Conservation (phyloP, 1,140 invertebrate genomes). For the Prorops nasuta region DNA sequence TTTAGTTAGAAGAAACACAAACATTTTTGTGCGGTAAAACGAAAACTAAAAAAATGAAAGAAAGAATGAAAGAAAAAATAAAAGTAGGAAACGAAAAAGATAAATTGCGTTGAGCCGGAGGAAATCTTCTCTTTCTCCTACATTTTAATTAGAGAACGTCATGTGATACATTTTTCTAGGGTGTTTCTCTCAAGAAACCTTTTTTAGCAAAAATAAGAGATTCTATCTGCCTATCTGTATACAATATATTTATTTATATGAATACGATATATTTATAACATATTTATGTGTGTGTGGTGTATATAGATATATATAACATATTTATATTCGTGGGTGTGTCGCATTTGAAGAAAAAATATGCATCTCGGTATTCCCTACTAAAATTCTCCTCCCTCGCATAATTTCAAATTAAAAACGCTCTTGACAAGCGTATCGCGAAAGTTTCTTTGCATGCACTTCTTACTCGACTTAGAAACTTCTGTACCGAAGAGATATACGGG, state of each 20-base stretch:
- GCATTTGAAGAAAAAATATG: too few species aligned
- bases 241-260: slow-evolving; percentile 23
- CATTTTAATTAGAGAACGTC: neutral
- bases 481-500: too few species aligned
- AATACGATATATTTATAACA: slow-evolving; percentile 25
- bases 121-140: too few species aligned
- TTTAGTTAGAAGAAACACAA: too few species aligned
- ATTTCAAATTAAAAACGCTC: neutral
- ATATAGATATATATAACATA: slow-evolving; percentile 29
- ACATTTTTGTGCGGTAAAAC: too few species aligned
- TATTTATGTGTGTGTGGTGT: too few species aligned
- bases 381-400: too few species aligned
- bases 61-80: neutral
- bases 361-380: neutral
- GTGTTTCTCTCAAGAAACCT: slow-evolving; percentile 23
- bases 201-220: slow-evolving; percentile 44
- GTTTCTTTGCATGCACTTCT: too few species aligned
- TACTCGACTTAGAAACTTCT: too few species aligned
- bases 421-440: too few species aligned
- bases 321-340: too few species aligned
- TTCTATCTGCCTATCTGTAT: slow-evolving; percentile 34
- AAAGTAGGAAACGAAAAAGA: neutral
- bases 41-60: neutral
- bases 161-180: slow-evolving; percentile 3
- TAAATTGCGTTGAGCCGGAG: too few species aligned